Evolutionary conservation across 2,888 invertebrate species (phyloP).

Genomic region (Drosophila cracens): DNA sequence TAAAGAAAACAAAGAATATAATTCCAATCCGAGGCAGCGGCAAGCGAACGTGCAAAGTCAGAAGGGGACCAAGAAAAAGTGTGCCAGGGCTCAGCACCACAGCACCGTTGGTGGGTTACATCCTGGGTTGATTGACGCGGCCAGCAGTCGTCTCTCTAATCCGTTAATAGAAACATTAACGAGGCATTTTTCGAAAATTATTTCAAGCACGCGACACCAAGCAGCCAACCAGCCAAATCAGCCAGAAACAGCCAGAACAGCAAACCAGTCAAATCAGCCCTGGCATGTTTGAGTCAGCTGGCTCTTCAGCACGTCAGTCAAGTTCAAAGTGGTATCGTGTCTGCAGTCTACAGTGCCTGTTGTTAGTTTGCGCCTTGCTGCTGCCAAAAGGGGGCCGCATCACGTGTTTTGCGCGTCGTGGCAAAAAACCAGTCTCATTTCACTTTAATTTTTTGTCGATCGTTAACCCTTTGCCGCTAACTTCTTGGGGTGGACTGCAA

Average conservation of each 20-base stretch:
- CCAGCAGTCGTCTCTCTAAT: constrained; percentile 68
- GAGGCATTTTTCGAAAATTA: constrained; percentile 80
- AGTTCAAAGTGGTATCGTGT: constrained; percentile 71
- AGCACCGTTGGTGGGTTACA: not conserved
- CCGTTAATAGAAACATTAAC: constrained; percentile 84
- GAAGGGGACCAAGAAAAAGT: constrained; percentile 21
- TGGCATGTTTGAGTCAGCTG: constrained; percentile 51
- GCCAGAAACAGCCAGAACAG: constrained; percentile 5
- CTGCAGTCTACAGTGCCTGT: constrained; percentile 32
- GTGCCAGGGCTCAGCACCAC: constrained; percentile 25
- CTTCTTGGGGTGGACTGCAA: constrained; percentile 35
- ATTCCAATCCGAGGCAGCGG: constrained; percentile 23
- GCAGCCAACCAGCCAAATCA: not conserved
- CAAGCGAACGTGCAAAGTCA: not conserved
- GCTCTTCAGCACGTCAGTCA: constrained; percentile 74
- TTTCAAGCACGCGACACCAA: constrained; percentile 78
- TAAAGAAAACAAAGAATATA: constrained; percentile 32
- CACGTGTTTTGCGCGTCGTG: constrained; percentile 48
- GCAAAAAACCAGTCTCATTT: constrained; percentile 60
- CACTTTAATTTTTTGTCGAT: constrained; percentile 81
- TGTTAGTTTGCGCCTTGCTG: constrained; percentile 33
- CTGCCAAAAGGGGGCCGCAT: constrained; percentile 4
- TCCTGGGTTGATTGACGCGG: constrained; percentile 61
- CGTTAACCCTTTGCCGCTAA: constrained; percentile 74
- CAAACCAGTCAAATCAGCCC: constrained; percentile 16